A percentile compares a stretch with the other conserved stretches of the same genome.
phyloP scores from a whole-genome alignment of 1,140 invertebrate genomes.

The Ooceraea biroi region DNA sequence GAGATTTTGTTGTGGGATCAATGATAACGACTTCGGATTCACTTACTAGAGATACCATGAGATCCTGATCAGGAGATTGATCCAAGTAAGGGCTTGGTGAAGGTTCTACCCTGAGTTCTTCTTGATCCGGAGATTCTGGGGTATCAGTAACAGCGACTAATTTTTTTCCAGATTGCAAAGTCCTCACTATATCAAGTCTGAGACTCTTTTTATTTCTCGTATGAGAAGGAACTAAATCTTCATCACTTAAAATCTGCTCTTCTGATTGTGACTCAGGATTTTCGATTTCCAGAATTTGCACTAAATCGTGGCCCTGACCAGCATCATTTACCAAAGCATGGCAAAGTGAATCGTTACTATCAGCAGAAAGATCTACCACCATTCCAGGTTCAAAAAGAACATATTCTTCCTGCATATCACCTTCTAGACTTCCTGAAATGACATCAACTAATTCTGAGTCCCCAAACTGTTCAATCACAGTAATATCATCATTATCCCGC shows the following conservation, averaged over 20 bases:
- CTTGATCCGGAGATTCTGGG: constrained; percentile 87
- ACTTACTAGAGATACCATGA: constrained; percentile 85
- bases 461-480: constrained; percentile 88
- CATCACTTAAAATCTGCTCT: constrained; percentile 79
- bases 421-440: constrained; percentile 87
- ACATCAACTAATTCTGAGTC: constrained; percentile 86
- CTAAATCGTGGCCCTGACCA: constrained; percentile 82
- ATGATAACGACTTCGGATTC: constrained; percentile 89
- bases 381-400: constrained; percentile 88
- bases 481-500: constrained; percentile 87
- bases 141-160: constrained; percentile 84
- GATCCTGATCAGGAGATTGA: constrained; percentile 82
- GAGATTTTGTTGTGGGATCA: constrained; percentile 87
- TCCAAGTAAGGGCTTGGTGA: constrained; percentile 84
- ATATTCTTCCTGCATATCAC: constrained; percentile 88
- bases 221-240: constrained; percentile 77
- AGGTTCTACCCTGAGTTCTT: constrained; percentile 84
- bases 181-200: constrained; percentile 80
- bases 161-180: constrained; percentile 78
- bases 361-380: constrained; percentile 87
- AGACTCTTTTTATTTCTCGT: constrained; percentile 82
- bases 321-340: constrained; percentile 83
- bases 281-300: constrained; percentile 85
- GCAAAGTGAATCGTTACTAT: constrained; percentile 88
- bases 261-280: constrained; percentile 80